phyloP scores from a whole-genome alignment of 92 coral and sea anemone genomes.

The Epizoanthus rinbou region DNA sequence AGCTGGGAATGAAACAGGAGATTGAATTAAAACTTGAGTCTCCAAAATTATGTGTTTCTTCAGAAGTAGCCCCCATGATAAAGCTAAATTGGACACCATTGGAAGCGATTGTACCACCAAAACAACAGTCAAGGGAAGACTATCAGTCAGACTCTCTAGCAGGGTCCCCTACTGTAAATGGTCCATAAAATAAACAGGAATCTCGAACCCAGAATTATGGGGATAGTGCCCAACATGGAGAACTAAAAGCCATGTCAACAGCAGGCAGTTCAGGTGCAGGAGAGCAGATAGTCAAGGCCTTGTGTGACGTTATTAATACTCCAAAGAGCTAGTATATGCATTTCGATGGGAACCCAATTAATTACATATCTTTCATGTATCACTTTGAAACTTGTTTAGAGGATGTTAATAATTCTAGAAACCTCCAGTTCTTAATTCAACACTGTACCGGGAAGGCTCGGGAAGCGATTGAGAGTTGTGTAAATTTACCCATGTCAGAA shows the following conservation, averaged over 20 bases:
- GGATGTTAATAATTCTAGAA: constrained; percentile 31
- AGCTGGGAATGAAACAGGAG: constrained; percentile 5
- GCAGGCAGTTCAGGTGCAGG: constrained; percentile 2
- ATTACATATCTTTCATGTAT: constrained; percentile 29
- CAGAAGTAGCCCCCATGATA: background rate
- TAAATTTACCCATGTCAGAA: constrained; percentile 37
- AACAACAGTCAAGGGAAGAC: background rate
- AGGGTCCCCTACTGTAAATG: background rate
- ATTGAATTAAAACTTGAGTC: background rate
- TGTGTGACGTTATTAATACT: constrained; percentile 32
- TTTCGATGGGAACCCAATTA: constrained; percentile 46
- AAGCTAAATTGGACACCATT: background rate
- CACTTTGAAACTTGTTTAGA: constrained; percentile 43
- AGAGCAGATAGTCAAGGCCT: constrained; percentile 24
- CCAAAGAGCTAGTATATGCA: constrained; percentile 49
- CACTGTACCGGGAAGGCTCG: constrained; percentile 36
- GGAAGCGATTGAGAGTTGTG: constrained; percentile 47
- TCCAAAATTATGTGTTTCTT: background rate
- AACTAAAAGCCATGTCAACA: background rate
- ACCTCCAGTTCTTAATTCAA: constrained; percentile 24
- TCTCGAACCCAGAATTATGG: background rate
- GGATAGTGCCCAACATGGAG: constrained; percentile 6
- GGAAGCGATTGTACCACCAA: background rate
- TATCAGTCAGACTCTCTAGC: background rate
- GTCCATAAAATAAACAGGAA: constrained; percentile 1